Evolutionary conservation across 2,797 vertebrate species (phyloP), one percentile per base, ranked within the genome.

Genomic region (Syncerus caffer): DNA sequence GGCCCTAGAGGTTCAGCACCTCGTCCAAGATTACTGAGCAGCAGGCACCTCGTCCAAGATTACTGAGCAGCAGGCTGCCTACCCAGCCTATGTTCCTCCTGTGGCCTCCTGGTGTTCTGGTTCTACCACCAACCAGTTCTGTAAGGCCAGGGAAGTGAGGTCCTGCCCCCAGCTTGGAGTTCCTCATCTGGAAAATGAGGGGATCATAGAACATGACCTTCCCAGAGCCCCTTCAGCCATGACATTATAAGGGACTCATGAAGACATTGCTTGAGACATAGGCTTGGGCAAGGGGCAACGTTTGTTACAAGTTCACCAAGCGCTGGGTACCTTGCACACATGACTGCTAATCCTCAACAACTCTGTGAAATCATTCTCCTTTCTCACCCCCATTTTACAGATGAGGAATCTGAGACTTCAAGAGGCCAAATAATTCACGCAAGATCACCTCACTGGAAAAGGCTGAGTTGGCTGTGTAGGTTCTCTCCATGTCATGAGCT

Each of bases 171-270:
- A 67, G 29, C 13, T 58, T 89, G 29, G 14, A 51, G 67, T 17
- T 93, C 80, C 78, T 82, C 71, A 88, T 21, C 15, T 90, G 38
- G 55, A 95, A 97, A 95, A 83, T 38, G 95, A 55, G 6, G 12
- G 21, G 55, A 31, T 90, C 60, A 60, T 0, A 67, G 67, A 74
- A 91, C 45, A 45, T 71, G 45, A 80, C 58, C 62, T 91, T 29
- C 29, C 58, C 31, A 17, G 74, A 78, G n/a, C 15, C 9, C 31
- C 84, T 67, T 91, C 38, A 86, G 42, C 67, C 79, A 60, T 93
- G 62, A 82, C 50, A 38, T 23, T 83, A 58, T 7, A 13, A 90
- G 60, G 51, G 21, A 55, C 17, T 90, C 42, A 31, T 0, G 25
- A 34, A 96, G 89, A 94, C 90, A 82, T 0, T 89, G 62, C 57